These are phyloP conservation scores for Monochamus saltuarius DNA, from an alignment of 1,140 invertebrate species.

Conservation along the genomic window DNA sequence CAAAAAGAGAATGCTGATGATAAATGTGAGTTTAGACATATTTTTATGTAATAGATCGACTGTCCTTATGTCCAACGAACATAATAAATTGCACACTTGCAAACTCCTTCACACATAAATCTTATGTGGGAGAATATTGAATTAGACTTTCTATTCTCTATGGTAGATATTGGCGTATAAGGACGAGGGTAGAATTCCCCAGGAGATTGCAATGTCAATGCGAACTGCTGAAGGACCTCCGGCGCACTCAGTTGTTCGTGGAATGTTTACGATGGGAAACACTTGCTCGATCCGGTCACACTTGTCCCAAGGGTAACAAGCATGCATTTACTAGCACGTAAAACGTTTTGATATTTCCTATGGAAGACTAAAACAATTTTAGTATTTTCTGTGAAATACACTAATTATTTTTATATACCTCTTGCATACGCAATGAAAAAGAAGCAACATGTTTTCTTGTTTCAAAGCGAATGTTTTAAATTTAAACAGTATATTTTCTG, in stretches of 20 bases:
- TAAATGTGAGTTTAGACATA: too few species aligned
- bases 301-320: conserved; percentile 10
- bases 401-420: neutral
- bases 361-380: neutral
- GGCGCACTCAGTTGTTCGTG: conserved; percentile 1
- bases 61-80: too few species aligned
- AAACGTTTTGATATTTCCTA: neutral
- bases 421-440: neutral
- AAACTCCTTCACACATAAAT: conserved; percentile 7
- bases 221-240: conserved; percentile 6
- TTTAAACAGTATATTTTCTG: neutral
- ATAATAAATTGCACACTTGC: too few species aligned
- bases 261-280: conserved; percentile 13
- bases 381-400: neutral
- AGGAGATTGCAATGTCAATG: conserved; percentile 8
- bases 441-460: neutral
- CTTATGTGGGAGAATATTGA: neutral
- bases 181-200: conserved; percentile 5
- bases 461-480: neutral
- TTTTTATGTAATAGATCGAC: too few species aligned
- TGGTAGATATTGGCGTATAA: conserved; percentile 3
- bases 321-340: neutral
- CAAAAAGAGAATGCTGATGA: too few species aligned
- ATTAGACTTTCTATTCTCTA: neutral
- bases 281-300: conserved; percentile 5